A percentile compares a stretch with the other conserved stretches of the same genome.
Conservation (phyloP, 2,888 invertebrate species). For the Lottia gigantea region DNA sequence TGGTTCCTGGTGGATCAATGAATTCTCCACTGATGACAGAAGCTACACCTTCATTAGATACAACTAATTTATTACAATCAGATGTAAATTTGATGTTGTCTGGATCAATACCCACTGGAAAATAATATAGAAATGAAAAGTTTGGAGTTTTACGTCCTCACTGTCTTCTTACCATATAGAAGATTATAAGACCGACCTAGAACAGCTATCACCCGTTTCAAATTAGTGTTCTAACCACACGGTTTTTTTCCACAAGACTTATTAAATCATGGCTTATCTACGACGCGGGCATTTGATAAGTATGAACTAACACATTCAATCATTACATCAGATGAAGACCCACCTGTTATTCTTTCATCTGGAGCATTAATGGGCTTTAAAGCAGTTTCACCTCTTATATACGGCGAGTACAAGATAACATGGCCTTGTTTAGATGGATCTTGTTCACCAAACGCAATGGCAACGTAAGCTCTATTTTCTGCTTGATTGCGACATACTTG, state of each 20-base stretch:
- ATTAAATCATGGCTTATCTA: too few relatives aligned
- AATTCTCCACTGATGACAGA: not conserved
- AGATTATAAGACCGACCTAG: too few relatives aligned
- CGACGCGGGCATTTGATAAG: too few relatives aligned
- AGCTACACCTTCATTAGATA: slow-evolving; percentile 19
- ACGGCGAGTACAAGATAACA: slow-evolving; percentile 10
- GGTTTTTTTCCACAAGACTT: too few relatives aligned
- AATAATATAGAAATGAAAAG: too few relatives aligned
- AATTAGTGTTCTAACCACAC: too few relatives aligned
- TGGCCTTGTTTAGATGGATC: slow-evolving; percentile 8
- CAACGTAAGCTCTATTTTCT: slow-evolving; percentile 6
- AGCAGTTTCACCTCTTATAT: not conserved
- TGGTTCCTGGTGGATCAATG: slow-evolving; percentile 16
- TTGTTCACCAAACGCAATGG: slow-evolving; percentile 13
- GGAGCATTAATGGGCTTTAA: slow-evolving; percentile 1
- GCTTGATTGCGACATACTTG: slow-evolving; percentile 14
- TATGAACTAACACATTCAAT: not conserved
- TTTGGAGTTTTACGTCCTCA: too few relatives aligned
- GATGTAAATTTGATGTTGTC: slow-evolving; percentile 21
- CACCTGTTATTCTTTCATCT: slow-evolving; percentile 8
- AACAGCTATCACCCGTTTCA: too few relatives aligned
- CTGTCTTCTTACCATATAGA: too few relatives aligned
- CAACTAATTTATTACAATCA: slow-evolving; percentile 19
- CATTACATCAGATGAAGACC: not conserved
- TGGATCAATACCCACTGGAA: slow-evolving; percentile 19